These are phyloP conservation scores for Drosophila lacicola DNA, from an alignment of 2,888 invertebrate species.

Conservation along the genomic window DNA sequence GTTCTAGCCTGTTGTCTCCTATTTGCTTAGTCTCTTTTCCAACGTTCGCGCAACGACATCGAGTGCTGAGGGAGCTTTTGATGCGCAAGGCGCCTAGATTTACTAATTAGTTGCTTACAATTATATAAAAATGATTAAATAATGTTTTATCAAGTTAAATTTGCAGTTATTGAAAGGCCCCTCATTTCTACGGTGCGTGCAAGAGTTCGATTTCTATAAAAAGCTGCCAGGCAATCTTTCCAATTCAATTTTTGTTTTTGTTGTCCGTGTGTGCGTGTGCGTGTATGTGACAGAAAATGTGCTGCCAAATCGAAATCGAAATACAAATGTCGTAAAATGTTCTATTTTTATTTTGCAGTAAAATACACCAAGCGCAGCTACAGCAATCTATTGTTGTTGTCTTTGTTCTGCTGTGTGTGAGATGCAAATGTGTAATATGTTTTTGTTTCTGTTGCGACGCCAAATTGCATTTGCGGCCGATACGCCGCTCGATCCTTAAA, in stretches of 20 bases:
- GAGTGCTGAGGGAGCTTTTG: conserved; percentile 34
- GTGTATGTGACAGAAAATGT: conserved; percentile 63
- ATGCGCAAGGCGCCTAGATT: conserved; percentile 56
- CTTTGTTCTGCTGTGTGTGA: conserved; percentile 29
- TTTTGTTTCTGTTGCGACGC: conserved; percentile 75
- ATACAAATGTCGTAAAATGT: conserved; percentile 71
- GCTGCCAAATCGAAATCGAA: conserved; percentile 55
- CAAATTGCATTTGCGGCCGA: conserved; percentile 74
- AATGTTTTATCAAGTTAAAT: conserved; percentile 39
- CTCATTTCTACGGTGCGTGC: conserved; percentile 40
- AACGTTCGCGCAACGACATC: conserved; percentile 75
- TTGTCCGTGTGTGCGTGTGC: conserved; percentile 30
- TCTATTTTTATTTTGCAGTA: conserved; percentile 79
- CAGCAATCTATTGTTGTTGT: conserved; percentile 40
- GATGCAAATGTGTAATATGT: conserved; percentile 76
- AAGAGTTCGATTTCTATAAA: conserved; percentile 37
- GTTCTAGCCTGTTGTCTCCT: conserved; percentile 32
- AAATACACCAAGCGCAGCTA: conserved; percentile 48
- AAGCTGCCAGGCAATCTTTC: conserved; percentile 35
- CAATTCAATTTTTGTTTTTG: conserved; percentile 33
- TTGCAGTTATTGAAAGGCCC: conserved; percentile 26
- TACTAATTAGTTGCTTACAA: conserved; percentile 29
- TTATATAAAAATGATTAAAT: conserved; percentile 41
- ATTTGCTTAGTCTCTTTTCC: conserved; percentile 70
- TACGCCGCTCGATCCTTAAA: conserved; percentile 75